A percentile compares a stretch with the other conserved stretches of the same genome.
Evolutionary conservation across 1,140 invertebrate species (phyloP).

Genomic region (Drosophila bipectinata): DNA sequence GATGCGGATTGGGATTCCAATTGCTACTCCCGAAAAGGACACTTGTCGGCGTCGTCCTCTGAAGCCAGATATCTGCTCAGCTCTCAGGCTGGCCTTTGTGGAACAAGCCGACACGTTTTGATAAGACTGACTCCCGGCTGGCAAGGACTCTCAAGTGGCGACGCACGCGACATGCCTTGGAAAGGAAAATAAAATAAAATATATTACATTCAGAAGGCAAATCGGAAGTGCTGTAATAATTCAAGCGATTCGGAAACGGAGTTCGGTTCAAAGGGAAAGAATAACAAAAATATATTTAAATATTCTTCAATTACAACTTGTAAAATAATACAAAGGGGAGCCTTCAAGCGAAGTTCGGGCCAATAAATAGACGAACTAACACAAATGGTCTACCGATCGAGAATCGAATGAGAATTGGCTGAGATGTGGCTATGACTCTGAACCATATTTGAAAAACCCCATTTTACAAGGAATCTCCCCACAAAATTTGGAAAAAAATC

Average conservation of each 20-base stretch:
- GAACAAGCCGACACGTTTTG: slow-evolving; percentile 59
- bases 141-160: slow-evolving; percentile 19
- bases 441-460: no score
- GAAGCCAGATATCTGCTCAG: slow-evolving; percentile 24
- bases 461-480: no score
- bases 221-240: slow-evolving; percentile 51
- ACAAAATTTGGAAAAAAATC: no score
- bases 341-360: no score
- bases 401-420: no score
- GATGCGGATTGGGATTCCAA: slow-evolving; percentile 9
- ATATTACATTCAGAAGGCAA: neutral
- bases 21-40: slow-evolving; percentile 20
- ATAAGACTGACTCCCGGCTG: slow-evolving; percentile 40
- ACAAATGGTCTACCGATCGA: no score
- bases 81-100: slow-evolving; percentile 26
- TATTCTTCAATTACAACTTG: neutral
- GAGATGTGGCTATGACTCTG: no score
- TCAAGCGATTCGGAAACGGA: slow-evolving; percentile 35
- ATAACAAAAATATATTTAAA: slow-evolving; percentile 2
- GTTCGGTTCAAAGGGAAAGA: neutral
- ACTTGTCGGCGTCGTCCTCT: slow-evolving; percentile 59
- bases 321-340: no score
- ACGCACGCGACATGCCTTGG: slow-evolving; percentile 52
- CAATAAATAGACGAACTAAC: no score
- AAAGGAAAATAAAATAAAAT: neutral